phyloP scores from a whole-genome alignment of 2,797 vertebrate genomes.

The Coregonus suidteri region DNA sequence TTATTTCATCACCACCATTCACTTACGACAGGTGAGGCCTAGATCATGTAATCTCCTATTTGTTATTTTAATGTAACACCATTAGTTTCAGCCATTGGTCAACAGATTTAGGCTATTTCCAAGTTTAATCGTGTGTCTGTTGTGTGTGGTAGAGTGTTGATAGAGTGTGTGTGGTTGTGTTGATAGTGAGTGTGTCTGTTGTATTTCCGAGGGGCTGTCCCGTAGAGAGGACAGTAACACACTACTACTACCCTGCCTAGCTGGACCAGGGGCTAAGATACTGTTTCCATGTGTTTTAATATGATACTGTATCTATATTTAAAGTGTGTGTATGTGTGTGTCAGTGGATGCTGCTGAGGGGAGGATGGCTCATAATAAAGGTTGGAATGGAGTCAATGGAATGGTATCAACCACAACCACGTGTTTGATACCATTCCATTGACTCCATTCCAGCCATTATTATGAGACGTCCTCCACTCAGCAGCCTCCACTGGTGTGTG shows the following conservation, averaged over 20 bases:
- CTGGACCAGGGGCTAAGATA: constrained; percentile 78
- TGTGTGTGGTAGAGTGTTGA: constrained; percentile 12
- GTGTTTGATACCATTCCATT: too few species aligned
- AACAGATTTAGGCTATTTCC: not conserved
- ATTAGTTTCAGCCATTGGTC: not conserved
- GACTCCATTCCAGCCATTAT: too few species aligned
- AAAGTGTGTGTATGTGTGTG: not conserved
- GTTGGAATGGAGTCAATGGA: too few species aligned
- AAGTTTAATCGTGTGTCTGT: constrained; percentile 1
- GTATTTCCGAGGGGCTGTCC: constrained; percentile 60
- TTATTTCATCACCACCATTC: constrained; percentile 80
- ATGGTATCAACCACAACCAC: too few species aligned
- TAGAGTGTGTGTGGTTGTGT: not conserved
- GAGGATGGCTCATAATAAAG: too few species aligned
- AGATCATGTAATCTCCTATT: not conserved
- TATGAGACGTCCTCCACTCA: too few species aligned
- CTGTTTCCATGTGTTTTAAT: constrained; percentile 36
- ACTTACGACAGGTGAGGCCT: constrained; percentile 78
- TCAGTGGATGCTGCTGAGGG: too few species aligned
- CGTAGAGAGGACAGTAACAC: constrained; percentile 66
- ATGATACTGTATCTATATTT: not conserved
- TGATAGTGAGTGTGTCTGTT: constrained; percentile 1
- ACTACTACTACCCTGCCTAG: constrained; percentile 85
- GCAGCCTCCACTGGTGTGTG: too few species aligned
- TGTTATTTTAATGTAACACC: not conserved